Evolutionary conservation across 2,888 invertebrate genomes (phyloP), one percentile per base, ranked within the genome.

Genomic region (Hyles lineata): DNA sequence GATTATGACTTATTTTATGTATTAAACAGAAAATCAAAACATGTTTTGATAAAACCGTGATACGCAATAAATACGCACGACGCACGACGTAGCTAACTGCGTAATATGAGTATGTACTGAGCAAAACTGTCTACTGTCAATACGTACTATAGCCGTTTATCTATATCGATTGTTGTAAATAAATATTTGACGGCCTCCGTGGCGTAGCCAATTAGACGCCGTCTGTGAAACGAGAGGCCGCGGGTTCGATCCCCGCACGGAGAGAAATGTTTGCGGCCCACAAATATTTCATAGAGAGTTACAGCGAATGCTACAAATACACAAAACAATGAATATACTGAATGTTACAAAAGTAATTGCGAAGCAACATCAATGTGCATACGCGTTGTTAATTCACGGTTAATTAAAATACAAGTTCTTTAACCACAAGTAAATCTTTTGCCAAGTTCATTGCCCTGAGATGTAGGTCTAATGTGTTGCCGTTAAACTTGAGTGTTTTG

Each of bases 381-480:
- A 32, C 35, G 9, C 11, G 35, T 8, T 35, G 43, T 67, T 50
- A 50, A 67, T 23, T 50, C 50, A 70, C 59, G 73, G 70, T 73
- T 73, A 74, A 78, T 78, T 71, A 74, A 74, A 72, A 75, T 74
- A 74, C 73, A 71, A 71, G 73, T 78, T 74, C 60, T 70, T 76
- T 75, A 76, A 76, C 70, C 72, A 61, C 58, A 70, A 73, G 62
- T 61, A 63, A 74, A 73, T 76, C 74, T 72, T 73, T 71, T 72
- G 72, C 52, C 61, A 74, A 80, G 82, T 80, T 84, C 82, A 76
- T 76, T 80, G 81, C 61, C 80, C 80, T 76, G 25, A 77, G 74
- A 82, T 81, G 77, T 81, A 80, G 80, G 79, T 80, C 78, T 81
- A 77, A 78, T 79, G 76, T 80, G 79, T 79, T 23, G 50, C 67